phyloP scores from a whole-genome alignment of 2,888 invertebrate species.

The Andricus quercusramuli region DNA sequence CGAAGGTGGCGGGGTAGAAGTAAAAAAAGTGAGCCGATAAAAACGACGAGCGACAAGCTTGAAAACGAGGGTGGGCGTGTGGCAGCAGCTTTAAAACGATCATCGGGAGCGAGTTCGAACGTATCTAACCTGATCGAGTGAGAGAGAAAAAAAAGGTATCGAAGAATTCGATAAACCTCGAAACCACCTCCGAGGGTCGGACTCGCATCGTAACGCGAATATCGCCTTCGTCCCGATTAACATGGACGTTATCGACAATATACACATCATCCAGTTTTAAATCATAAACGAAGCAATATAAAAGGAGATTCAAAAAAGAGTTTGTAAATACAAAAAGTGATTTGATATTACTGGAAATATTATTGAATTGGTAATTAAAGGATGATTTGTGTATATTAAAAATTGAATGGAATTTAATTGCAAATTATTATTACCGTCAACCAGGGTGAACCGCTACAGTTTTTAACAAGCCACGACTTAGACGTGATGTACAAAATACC shows the following conservation, averaged over 20 bases:
- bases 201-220: slow-evolving; percentile 10
- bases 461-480: no score
- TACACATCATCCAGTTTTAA: slow-evolving; percentile 17
- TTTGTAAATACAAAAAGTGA: no score
- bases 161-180: slow-evolving; percentile 67
- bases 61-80: slow-evolving; percentile 45
- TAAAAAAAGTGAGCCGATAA: slow-evolving; percentile 22
- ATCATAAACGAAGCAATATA: background rate
- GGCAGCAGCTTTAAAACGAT: slow-evolving; percentile 48
- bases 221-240: slow-evolving; percentile 23
- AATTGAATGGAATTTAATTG: no score
- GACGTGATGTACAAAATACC: no score
- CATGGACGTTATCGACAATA: slow-evolving; percentile 24
- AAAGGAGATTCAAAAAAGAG: background rate
- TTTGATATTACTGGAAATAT: no score
- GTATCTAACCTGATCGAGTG: slow-evolving; percentile 44
- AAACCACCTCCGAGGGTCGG: slow-evolving; percentile 53
- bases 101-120: slow-evolving; percentile 43
- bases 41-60: slow-evolving; percentile 40
- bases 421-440: no score
- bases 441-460: no score
- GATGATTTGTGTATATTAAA: no score
- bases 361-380: background rate
- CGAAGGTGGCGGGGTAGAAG: slow-evolving; percentile 6
- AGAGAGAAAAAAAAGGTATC: slow-evolving; percentile 57